A percentile compares a stretch with the other conserved stretches of the same genome.
Evolutionary conservation across 2,797 vertebrate genomes (phyloP).

Genomic region (Xyrichtys novacula): DNA sequence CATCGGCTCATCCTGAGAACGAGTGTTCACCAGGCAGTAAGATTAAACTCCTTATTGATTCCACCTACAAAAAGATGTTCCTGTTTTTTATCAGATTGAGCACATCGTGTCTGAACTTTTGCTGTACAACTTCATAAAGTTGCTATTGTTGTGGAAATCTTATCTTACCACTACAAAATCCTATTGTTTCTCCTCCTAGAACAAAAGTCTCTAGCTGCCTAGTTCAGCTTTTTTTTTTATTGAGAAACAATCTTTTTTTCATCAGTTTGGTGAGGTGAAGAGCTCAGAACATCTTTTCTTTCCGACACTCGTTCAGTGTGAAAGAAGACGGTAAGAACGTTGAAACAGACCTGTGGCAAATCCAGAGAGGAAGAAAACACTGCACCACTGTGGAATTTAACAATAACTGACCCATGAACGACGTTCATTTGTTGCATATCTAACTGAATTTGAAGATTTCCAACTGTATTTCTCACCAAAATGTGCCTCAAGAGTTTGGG

Average conservation of each 20-base stretch:
- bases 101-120: background rate
- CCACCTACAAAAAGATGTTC: background rate
- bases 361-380: background rate
- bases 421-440: background rate
- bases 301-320: background rate
- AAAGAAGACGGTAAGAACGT: background rate
- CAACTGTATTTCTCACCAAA: background rate
- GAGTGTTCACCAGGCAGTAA: background rate
- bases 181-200: background rate
- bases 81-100: background rate
- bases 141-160: background rate
- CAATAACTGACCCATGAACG: background rate
- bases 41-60: background rate
- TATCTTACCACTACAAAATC: background rate
- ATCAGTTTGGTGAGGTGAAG: background rate
- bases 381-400: background rate
- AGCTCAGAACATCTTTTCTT: background rate
- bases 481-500: too few species aligned
- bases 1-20: background rate
- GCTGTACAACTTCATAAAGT: background rate
- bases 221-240: constrained; percentile 1
- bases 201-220: background rate
- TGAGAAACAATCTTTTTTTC: background rate
- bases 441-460: background rate
- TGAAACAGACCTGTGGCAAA: background rate